These are phyloP conservation scores for Euspilapteryx auroguttella DNA, from an alignment of 2,888 invertebrate species.

Conservation along the genomic window DNA sequence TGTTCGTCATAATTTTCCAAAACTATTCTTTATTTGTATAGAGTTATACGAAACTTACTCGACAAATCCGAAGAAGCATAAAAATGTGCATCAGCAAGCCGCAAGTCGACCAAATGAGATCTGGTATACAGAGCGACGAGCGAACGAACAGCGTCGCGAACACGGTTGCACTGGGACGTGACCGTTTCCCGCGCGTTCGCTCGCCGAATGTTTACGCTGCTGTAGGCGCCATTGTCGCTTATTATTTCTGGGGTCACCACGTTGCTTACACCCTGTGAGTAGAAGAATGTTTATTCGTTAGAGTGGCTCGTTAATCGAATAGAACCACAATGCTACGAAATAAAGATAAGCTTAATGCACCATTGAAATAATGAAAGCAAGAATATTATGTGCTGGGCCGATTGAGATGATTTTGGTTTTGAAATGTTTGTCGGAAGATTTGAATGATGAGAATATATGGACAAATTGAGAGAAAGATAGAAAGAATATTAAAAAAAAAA, in stretches of 20 bases:
- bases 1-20: too few species aligned
- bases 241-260: slow-evolving; percentile 63
- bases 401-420: too few species aligned
- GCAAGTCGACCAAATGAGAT: slow-evolving; percentile 83
- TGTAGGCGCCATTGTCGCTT: slow-evolving; percentile 70
- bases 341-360: too few species aligned
- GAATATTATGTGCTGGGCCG: too few species aligned
- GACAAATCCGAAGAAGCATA: slow-evolving; percentile 43
- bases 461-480: too few species aligned
- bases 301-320: too few species aligned
- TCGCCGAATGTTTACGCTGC: slow-evolving; percentile 65
- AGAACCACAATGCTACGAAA: too few species aligned
- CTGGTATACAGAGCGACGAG: slow-evolving; percentile 85
- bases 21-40: too few species aligned
- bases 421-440: too few species aligned
- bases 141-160: slow-evolving; percentile 79
- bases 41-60: slow-evolving; percentile 21
- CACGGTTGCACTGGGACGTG: slow-evolving; percentile 67
- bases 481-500: too few species aligned
- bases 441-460: too few species aligned
- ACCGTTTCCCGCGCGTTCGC: slow-evolving; percentile 64
- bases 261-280: slow-evolving; percentile 17
- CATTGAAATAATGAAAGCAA: too few species aligned
- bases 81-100: slow-evolving; percentile 64
- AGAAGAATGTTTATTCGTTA: background rate